These are phyloP conservation scores for Nothoprocta pentlandii DNA, from an alignment of 2,113 vertebrate species.

Conservation along the genomic window DNA sequence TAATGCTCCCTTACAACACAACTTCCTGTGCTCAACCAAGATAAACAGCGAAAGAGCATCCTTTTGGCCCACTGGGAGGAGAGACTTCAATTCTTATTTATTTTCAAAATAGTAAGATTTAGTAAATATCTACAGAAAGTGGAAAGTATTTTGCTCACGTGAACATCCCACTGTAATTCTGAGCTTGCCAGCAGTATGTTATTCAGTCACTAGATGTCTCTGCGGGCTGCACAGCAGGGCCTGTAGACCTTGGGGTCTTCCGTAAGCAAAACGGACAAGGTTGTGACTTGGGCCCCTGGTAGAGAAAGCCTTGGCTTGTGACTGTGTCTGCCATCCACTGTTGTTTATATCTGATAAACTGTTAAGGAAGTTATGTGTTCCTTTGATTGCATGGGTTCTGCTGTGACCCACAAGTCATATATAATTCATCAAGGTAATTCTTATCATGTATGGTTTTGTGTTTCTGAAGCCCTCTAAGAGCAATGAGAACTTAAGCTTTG, in stretches of 20 bases:
- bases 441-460: neutral
- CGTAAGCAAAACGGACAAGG: neutral
- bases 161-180: rapidly evolving
- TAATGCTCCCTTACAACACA: neutral
- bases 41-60: conserved; percentile 30
- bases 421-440: neutral
- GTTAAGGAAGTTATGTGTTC: neutral
- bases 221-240: neutral
- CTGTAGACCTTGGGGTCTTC: neutral
- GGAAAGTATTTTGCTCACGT: neutral
- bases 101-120: conserved; percentile 33
- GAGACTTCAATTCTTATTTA: neutral
- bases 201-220: conserved; percentile 7
- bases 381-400: rapidly evolving
- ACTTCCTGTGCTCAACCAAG: neutral
- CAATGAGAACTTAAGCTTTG: neutral
- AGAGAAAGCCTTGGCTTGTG: neutral
- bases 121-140: neutral
- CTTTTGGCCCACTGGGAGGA: neutral
- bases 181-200: neutral
- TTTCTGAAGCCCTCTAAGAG: neutral
- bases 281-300: neutral
- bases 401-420: rapidly evolving
- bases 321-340: neutral
- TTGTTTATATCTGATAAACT: neutral